Evolutionary conservation across 2,888 invertebrate genomes (phyloP).

Genomic region (Cheilosia vulpina): DNA sequence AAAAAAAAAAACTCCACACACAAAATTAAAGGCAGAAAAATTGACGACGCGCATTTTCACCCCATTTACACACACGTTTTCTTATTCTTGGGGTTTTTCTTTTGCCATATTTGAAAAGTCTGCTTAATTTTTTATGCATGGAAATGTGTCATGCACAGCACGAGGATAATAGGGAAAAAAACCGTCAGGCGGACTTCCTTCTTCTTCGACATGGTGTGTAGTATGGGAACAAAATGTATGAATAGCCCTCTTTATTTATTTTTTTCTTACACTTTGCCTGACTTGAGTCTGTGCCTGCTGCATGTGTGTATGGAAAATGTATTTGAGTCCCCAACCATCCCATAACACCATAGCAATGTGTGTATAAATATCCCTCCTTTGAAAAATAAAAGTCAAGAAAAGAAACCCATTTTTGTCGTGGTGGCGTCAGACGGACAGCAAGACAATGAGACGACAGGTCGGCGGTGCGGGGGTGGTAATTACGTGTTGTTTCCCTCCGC

Average conservation of each 20-base stretch:
- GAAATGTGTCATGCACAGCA: constrained; percentile 51
- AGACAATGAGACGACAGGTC: not conserved
- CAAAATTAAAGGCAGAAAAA: constrained; percentile 13
- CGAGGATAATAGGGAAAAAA: constrained; percentile 20
- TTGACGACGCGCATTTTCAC: constrained; percentile 51
- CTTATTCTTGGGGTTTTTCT: constrained; percentile 34
- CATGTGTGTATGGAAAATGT: constrained; percentile 20
- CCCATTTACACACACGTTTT: constrained; percentile 61
- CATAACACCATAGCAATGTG: constrained; percentile 16
- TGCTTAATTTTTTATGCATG: constrained; percentile 59
- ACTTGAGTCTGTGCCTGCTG: constrained; percentile 8
- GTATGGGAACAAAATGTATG: not conserved
- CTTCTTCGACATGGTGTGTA: not conserved
- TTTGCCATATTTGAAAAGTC: constrained; percentile 18
- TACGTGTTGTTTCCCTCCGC: constrained; percentile 23
- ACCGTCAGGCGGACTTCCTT: not conserved
- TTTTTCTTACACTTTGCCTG: constrained; percentile 1
- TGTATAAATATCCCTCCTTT: constrained; percentile 9
- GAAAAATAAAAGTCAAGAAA: constrained; percentile 10
- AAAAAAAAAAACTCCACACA: not conserved
- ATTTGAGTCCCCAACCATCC: not conserved
- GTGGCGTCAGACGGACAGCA: constrained; percentile 15
- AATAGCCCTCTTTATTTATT: not conserved
- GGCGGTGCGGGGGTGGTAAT: constrained; percentile 9
- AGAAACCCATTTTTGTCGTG: constrained; percentile 9